Conservation (phyloP, 1,140 invertebrate species). For the Ceratosolen fusciceps region DNA sequence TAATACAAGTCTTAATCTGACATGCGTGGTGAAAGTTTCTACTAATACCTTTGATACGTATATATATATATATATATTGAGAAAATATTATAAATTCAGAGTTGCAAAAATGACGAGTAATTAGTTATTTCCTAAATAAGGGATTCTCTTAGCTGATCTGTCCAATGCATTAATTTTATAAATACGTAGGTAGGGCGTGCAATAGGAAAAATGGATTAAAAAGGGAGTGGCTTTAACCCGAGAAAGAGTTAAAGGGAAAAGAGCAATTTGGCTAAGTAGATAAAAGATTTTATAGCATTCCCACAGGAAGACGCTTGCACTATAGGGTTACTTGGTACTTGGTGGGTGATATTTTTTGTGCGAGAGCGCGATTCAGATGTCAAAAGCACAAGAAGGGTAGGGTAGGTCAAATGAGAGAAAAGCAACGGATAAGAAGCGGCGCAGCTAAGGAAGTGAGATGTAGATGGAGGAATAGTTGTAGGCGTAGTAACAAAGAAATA, state of each 20-base stretch:
- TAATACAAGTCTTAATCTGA: background rate
- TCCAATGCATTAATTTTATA: background rate
- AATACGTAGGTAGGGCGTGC: background rate
- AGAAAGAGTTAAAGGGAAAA: background rate
- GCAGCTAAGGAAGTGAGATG: slow-evolving; percentile 10
- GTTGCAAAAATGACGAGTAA: background rate
- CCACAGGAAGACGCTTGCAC: background rate
- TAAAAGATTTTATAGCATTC: slow-evolving; percentile 28
- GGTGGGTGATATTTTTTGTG: slow-evolving; percentile 21
- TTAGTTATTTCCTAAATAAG: background rate
- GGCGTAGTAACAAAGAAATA: slow-evolving; percentile 9
- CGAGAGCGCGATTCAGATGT: slow-evolving; percentile 26
- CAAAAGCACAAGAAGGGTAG: slow-evolving; percentile 30
- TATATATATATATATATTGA: background rate
- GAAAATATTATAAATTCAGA: background rate
- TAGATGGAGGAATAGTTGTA: background rate
- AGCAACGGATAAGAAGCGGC: slow-evolving; percentile 44
- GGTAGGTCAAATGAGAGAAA: slow-evolving; percentile 1
- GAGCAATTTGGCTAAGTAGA: slow-evolving; percentile 33
- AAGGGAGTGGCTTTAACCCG: background rate
- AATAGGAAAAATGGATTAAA: background rate
- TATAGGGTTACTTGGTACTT: background rate
- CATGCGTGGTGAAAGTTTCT: background rate
- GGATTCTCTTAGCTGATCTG: background rate
- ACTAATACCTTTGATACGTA: background rate